These are phyloP conservation scores for Neoseiulus cucumeris DNA, from an alignment of 1,140 invertebrate genomes.

Conservation along the genomic window DNA sequence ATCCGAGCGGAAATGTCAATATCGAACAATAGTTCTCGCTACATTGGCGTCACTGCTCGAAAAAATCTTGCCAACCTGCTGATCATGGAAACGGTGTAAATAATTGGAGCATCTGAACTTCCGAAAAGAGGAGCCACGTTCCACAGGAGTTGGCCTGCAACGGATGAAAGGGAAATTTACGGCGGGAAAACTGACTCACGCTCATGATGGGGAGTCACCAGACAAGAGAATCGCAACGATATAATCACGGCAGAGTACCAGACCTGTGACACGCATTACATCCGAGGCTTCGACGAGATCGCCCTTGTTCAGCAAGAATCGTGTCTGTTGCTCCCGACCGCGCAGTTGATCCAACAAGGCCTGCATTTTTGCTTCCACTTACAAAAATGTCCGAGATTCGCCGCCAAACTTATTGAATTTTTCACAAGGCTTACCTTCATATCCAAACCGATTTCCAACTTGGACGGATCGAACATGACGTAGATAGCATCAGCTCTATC, in stretches of 20 bases:
- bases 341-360: conserved; percentile 78
- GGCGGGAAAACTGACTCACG: too few species aligned
- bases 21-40: background rate
- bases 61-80: conserved; percentile 48
- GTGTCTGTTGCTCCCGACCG: conserved; percentile 62
- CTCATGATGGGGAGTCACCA: too few species aligned
- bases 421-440: conserved; percentile 38
- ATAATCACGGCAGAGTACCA: too few species aligned
- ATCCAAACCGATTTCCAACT: conserved; percentile 80
- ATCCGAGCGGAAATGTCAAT: background rate
- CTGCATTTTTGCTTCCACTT: background rate
- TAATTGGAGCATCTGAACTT: conserved; percentile 68
- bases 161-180: too few species aligned
- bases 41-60: too few species aligned
- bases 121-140: conserved; percentile 85
- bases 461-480: conserved; percentile 79
- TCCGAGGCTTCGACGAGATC: conserved; percentile 80
- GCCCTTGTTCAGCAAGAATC: conserved; percentile 82
- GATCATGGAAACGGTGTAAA: conserved; percentile 77
- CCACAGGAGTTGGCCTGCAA: conserved; percentile 49
- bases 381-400: too few species aligned
- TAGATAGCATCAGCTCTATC: conserved; percentile 85
- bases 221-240: too few species aligned
- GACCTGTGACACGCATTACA: conserved; percentile 67
- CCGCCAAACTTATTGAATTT: too few species aligned